phyloP scores from a whole-genome alignment of 2,797 vertebrate species.

The Artibeus lituratus region DNA sequence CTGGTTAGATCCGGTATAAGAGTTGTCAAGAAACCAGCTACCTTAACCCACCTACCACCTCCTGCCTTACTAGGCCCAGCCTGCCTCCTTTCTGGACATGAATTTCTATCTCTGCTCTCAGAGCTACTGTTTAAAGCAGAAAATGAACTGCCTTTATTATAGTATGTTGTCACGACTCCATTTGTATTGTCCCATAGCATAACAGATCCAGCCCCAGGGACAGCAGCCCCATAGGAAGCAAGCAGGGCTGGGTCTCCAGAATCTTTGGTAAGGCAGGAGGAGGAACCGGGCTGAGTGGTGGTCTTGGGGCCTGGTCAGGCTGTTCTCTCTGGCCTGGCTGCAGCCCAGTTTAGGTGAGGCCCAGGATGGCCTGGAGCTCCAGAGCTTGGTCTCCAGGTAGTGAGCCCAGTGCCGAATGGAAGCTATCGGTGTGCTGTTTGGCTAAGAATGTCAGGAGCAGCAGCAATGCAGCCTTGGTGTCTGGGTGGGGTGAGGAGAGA shows the following conservation, averaged over 20 bases:
- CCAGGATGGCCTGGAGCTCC: conserved; percentile 73
- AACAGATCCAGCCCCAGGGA: neutral
- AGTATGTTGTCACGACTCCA: conserved; percentile 7
- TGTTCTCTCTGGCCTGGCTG: neutral
- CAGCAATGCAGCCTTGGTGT: conserved; percentile 81
- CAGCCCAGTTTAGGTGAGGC: conserved; percentile 46
- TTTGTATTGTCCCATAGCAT: neutral
- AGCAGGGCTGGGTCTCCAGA: neutral
- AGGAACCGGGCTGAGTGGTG: neutral
- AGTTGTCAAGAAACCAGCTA: neutral
- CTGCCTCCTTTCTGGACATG: neutral
- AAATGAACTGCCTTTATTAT: conserved; percentile 68
- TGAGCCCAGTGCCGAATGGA: conserved; percentile 84
- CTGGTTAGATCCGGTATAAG: neutral
- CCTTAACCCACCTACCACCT: neutral
- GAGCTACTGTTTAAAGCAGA: conserved; percentile 40
- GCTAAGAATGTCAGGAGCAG: conserved; percentile 84
- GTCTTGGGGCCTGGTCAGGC: neutral
- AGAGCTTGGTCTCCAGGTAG: conserved; percentile 84
- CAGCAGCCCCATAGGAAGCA: neutral
- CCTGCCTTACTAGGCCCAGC: neutral
- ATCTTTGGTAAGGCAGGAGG: conserved; percentile 66
- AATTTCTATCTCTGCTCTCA: neutral
- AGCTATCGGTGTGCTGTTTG: conserved; percentile 82
- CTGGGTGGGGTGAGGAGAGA: conserved; percentile 73